A percentile compares a stretch with the other conserved stretches of the same genome.
Conservation (phyloP, 2,888 invertebrate genomes). For the Lepidochrysops patricia region DNA sequence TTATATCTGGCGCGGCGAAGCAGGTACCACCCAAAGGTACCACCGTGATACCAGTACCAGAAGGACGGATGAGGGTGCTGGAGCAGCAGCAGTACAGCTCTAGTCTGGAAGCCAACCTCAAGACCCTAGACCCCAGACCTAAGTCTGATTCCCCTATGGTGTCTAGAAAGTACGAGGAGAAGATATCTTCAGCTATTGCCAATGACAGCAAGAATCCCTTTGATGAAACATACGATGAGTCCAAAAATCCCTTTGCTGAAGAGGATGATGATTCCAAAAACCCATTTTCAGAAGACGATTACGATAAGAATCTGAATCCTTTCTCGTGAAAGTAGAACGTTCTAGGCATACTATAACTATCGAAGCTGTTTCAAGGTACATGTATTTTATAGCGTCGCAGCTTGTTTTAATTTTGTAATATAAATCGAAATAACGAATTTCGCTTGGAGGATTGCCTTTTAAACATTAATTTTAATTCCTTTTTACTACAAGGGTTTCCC, state of each 20-base stretch:
- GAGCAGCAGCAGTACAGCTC: constrained; percentile 74
- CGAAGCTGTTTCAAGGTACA: too few species aligned
- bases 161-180: constrained; percentile 26
- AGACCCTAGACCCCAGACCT: constrained; percentile 39
- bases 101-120: constrained; percentile 77
- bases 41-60: constrained; percentile 65
- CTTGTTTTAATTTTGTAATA: too few species aligned
- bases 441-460: too few species aligned
- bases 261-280: constrained; percentile 70
- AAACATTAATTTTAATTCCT: too few species aligned
- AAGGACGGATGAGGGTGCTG: constrained; percentile 72
- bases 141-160: constrained; percentile 33
- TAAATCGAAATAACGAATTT: too few species aligned
- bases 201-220: constrained; percentile 53
- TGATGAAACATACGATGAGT: constrained; percentile 70
- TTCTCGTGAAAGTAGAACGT: constrained; percentile 61
- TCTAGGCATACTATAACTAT: background rate
- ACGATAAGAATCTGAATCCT: constrained; percentile 85
- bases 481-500: too few species aligned
- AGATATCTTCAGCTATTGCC: constrained; percentile 37
- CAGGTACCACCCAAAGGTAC: constrained; percentile 50
- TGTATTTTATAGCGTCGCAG: too few species aligned
- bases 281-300: constrained; percentile 76
- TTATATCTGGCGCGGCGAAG: constrained; percentile 42
- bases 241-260: constrained; percentile 79